These are phyloP conservation scores for Henicopernis longicauda DNA, from an alignment of 2,113 vertebrate species.

Conservation along the genomic window DNA sequence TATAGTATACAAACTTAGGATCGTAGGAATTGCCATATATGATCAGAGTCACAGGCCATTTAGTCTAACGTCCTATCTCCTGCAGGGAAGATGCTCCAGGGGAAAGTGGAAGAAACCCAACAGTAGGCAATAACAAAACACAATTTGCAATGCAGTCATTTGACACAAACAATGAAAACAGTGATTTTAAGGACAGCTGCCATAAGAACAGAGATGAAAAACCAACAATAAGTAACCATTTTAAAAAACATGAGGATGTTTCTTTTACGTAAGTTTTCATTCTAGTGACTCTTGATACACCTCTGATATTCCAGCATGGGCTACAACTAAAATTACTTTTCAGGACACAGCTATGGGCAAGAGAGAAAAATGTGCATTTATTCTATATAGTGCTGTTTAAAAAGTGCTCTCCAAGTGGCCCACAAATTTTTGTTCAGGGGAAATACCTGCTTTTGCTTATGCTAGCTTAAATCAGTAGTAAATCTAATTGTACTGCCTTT, in stretches of 20 bases:
- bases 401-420: not conserved
- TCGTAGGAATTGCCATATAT: not conserved
- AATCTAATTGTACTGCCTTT: not conserved
- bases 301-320: not conserved
- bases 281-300: not conserved
- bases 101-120: not conserved
- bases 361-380: not conserved
- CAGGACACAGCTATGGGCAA: not conserved
- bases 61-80: not conserved
- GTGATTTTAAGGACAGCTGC: not conserved
- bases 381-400: not conserved
- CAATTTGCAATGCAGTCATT: not conserved
- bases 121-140: not conserved
- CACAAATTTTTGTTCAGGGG: not conserved
- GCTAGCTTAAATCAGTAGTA: not conserved
- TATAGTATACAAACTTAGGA: not conserved
- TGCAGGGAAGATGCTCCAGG: not conserved
- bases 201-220: not conserved
- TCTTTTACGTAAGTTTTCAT: not conserved
- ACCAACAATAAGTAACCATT: not conserved
- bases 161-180: not conserved
- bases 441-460: not conserved
- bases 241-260: not conserved
- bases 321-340: constrained; percentile 2
- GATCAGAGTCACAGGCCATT: not conserved